A percentile compares a stretch with the other conserved stretches of the same genome.
Evolutionary conservation across 2,888 invertebrate genomes (phyloP).

Genomic region (Noctua comes): DNA sequence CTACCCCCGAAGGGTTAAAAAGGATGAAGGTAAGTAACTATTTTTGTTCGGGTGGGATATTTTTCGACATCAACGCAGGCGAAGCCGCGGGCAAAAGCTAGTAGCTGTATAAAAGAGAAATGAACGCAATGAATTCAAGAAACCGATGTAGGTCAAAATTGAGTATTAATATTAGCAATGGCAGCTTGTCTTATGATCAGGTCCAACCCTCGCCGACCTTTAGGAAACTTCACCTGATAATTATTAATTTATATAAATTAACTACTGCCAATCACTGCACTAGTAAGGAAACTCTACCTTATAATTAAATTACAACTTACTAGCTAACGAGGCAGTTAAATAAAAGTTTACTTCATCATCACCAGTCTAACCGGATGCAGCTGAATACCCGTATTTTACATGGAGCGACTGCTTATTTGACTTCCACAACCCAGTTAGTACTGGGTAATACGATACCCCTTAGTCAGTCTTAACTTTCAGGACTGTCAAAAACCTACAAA

Average conservation of each 20-base stretch:
- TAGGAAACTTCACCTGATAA: neutral
- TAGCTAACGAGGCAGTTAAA: neutral
- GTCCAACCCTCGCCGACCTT: constrained; percentile 1
- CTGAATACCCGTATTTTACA: too few species aligned
- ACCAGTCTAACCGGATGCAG: neutral
- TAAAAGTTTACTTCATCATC: neutral
- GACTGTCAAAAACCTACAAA: too few species aligned
- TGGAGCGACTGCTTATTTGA: neutral
- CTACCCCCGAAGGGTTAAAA: too few species aligned
- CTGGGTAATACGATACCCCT: too few species aligned
- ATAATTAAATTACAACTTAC: neutral
- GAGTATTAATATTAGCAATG: constrained; percentile 14
- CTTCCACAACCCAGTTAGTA: neutral
- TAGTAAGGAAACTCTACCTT: neutral
- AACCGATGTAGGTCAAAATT: neutral
- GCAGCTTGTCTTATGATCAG: neutral
- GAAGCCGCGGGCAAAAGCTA: too few species aligned
- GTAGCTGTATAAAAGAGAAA: neutral
- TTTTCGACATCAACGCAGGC: too few species aligned
- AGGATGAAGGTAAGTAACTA: too few species aligned
- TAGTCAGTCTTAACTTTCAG: too few species aligned
- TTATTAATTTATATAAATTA: too few species aligned
- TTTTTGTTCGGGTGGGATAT: too few species aligned
- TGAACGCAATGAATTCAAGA: neutral
- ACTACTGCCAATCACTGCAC: too few species aligned